phyloP scores from a whole-genome alignment of 2,113 vertebrate species.

The Rhinolophus sinicus region DNA sequence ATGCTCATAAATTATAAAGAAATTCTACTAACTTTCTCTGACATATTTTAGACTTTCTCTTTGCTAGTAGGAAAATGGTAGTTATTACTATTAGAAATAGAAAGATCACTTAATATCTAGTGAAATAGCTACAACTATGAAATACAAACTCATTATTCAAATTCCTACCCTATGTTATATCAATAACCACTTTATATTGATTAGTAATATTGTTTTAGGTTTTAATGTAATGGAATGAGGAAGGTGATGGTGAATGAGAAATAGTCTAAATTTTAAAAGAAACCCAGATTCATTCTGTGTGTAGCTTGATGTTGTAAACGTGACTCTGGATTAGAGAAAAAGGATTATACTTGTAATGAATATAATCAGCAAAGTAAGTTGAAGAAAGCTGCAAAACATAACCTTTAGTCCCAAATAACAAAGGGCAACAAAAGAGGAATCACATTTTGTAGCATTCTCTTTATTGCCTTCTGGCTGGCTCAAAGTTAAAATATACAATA shows the following conservation, averaged over 20 bases:
- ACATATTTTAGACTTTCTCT: neutral
- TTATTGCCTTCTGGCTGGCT: neutral
- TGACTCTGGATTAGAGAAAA: neutral
- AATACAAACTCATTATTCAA: constrained; percentile 43
- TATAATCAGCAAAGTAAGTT: neutral
- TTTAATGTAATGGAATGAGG: neutral
- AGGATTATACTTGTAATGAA: neutral
- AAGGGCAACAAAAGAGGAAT: neutral
- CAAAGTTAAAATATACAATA: constrained; percentile 12
- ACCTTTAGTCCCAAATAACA: neutral
- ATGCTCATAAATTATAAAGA: neutral
- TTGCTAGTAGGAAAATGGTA: neutral
- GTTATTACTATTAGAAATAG: neutral
- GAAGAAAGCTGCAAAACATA: neutral
- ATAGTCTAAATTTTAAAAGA: neutral
- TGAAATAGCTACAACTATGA: neutral
- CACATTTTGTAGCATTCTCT: constrained; percentile 1
- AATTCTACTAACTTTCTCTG: constrained; percentile 48
- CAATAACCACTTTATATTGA: neutral
- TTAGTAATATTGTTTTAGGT: neutral
- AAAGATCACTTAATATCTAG: constrained; percentile 38
- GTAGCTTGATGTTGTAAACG: neutral
- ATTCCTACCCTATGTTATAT: neutral
- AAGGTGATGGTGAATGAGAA: neutral
- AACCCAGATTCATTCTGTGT: neutral